Base-by-base conservation (phyloP, 2,113 vertebrate genomes). In the Albula glossodonta region DNA sequence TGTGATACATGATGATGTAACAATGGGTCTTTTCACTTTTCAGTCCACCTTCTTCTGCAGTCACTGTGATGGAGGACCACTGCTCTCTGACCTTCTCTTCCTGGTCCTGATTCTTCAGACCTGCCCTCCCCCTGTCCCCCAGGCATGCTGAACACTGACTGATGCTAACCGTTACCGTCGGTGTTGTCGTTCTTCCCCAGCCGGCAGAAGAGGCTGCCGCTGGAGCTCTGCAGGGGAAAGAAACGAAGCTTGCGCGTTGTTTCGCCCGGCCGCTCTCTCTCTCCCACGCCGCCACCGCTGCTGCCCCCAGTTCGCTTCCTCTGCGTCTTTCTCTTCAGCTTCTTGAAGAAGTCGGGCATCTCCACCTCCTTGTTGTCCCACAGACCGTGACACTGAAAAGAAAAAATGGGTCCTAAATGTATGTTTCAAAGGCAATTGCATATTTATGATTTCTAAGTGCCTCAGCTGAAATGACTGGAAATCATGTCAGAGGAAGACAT, bases 311-410 rank as follows among this genome's bases (percentile, higher is more conserved):
- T 93, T 88, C 93, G 95, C 83, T 92, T 94, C 90, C 94, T 95
- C 57, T 94, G 92, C 12, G 92, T 94, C 87, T 93, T 95, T 87
- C 81, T 93, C 90, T 94, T 94, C 53, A 93, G 87, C 83, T 95
- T 95, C 89, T 96, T 94, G 79, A 96, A 92, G 66, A 95, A 93
- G 84, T 94, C 94, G 0, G 93, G 93, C 93, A 94, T 93, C 88
- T 93, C 93, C 9, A 95, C 91, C 25, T 95, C 94, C 48, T 93
- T 95, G 90, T 94, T 94, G 93, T 96, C 96, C 96, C 96, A 96
- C 31, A 97, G 93, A 15, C 96, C 96, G 3, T 96, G 94, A 83
- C 93, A 95, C 96, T 96, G 88, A 22, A 57, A 0, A 52, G 78
- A 53, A 41, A 82, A 74, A 63, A 83, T 9, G 25, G 53, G 5